Evolutionary conservation across 1,140 invertebrate genomes (phyloP).

Genomic region (Lepidurus apus): DNA sequence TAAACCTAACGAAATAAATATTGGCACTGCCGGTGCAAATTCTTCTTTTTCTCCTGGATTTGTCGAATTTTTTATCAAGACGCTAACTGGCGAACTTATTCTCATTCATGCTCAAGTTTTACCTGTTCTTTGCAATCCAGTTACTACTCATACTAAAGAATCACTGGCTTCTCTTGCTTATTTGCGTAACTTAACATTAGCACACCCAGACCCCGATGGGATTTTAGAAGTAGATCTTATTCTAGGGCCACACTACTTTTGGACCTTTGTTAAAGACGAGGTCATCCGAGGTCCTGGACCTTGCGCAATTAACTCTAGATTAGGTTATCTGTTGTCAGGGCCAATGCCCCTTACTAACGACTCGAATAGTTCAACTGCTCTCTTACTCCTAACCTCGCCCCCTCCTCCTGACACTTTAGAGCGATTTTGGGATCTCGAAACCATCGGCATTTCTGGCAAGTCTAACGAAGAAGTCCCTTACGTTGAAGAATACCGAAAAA

Average conservation of each 20-base stretch:
- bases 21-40: too few relatives aligned
- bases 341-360: background rate
- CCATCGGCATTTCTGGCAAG: background rate
- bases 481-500: background rate
- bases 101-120: background rate
- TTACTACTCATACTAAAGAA: background rate
- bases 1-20: too few relatives aligned
- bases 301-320: background rate
- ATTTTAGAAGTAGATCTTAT: background rate
- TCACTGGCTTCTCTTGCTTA: background rate
- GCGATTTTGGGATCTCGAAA: conserved; percentile 9
- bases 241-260: background rate
- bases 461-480: background rate
- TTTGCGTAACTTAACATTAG: conserved; percentile 4
- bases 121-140: background rate
- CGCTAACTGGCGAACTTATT: background rate
- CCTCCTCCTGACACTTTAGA: background rate
- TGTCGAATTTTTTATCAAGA: background rate
- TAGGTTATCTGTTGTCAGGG: conserved; percentile 6
- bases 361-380: conserved; percentile 17
- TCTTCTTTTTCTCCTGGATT: too few relatives aligned
- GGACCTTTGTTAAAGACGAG: conserved; percentile 2
- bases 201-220: background rate
- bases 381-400: background rate
- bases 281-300: background rate